Evolutionary conservation across 2,113 vertebrate genomes (phyloP), one percentile per base, ranked within the genome.

Genomic region (Notiomystis cincta): DNA sequence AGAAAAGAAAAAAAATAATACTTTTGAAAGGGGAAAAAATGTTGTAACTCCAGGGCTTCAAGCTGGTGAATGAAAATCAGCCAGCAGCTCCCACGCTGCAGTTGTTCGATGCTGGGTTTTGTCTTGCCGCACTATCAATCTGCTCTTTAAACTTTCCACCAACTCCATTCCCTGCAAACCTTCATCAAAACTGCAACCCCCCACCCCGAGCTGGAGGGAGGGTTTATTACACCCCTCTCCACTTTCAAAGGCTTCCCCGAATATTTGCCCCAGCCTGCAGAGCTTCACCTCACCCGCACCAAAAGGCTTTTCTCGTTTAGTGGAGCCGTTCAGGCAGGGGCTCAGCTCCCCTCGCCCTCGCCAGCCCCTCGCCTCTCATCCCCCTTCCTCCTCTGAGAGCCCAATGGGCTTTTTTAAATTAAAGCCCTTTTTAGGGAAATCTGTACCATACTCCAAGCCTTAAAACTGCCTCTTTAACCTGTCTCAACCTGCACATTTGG

Each of bases 141-240:
- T 86, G 90, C 82, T 96, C 92, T 95, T 91, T 86, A 71, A 96
- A 96, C 54, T 76, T 83, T 27, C 90, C 66, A 70, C 78, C 79
- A 30, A 33, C 75, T 15, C 5, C 0, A 73, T 90, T 87, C 93
- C 62, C 75, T 77, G 91, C 83, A 88, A 96, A 82, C 75, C 87
- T 85, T 85, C 90, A 93, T 88, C 84, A 96, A 96, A 96, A 77
- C 58, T 82, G n/a, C 89, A 80, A 25, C 6, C 30, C 42, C 23
- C 44, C 42, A 18, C 9, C 51, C 53, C 11, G 53, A 56, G 70
- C 73, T 79, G 93, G 57, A 75, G 70, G 77, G 84, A 89, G 80
- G 90, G 90, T 90, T 96, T 94, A 95, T 96, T 95, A 94, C 87
- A 95, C 38, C 87, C 89, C 94, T 96, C 89, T 94, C 95, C 79